A percentile compares a stretch with the other conserved stretches of the same genome.
Evolutionary conservation across 2,797 vertebrate species (phyloP).

Genomic region (Rhynchonycteris naso): DNA sequence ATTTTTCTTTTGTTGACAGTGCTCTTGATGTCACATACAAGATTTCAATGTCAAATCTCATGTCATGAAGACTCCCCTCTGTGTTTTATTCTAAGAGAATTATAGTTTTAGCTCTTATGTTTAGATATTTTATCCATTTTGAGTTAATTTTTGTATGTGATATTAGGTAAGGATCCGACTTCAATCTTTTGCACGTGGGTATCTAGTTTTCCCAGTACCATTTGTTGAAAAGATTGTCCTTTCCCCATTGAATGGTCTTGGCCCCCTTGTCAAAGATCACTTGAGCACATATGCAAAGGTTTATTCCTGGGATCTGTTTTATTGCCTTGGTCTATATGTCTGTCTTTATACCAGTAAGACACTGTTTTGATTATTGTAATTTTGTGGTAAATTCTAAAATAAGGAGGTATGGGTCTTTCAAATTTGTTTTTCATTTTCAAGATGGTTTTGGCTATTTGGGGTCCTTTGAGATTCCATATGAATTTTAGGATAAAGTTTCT

Average conservation of each 20-base stretch:
- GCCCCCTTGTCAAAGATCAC: not conserved
- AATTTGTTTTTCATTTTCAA: not conserved
- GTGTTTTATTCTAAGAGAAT: not conserved
- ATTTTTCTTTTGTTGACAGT: not conserved
- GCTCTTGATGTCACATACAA: not conserved
- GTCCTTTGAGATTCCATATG: not conserved
- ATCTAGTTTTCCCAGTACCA: not conserved
- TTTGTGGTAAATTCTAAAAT: not conserved
- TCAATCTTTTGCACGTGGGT: not conserved
- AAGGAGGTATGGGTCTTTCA: not conserved
- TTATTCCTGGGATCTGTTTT: not conserved
- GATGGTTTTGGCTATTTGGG: not conserved
- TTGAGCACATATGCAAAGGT: not conserved
- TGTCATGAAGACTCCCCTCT: not conserved
- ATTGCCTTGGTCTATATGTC: not conserved
- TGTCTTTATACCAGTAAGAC: not conserved
- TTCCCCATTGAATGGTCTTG: not conserved
- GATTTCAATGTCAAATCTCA: not conserved
- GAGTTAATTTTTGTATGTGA: not conserved
- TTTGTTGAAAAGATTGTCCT: not conserved
- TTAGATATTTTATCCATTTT: not conserved
- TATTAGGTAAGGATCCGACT: not conserved
- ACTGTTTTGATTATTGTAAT: not conserved
- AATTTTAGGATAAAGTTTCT: not conserved
- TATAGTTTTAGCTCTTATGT: not conserved